A percentile compares a stretch with the other conserved stretches of the same genome.
phyloP scores from a whole-genome alignment of 2,888 invertebrate genomes.

The Koerneria pararmatus region DNA sequence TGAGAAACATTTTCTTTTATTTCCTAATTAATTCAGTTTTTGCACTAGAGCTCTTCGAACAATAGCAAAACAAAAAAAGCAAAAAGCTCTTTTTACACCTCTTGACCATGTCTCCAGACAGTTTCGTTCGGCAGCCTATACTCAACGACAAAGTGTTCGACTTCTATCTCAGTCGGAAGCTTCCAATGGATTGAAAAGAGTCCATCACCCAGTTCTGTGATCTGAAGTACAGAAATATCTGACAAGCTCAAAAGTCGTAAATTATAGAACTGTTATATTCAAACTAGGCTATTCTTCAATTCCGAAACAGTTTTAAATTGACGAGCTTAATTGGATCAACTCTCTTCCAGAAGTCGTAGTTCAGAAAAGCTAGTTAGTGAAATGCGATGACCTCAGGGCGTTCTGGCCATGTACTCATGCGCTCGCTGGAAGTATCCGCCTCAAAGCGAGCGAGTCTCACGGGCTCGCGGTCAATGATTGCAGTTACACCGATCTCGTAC shows the following conservation, averaged over 20 bases:
- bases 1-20: too few relatives aligned
- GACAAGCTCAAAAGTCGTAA: background rate
- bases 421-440: conserved; percentile 37
- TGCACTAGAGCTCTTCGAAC: too few relatives aligned
- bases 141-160: conserved; percentile 53
- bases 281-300: background rate
- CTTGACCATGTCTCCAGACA: conserved; percentile 34
- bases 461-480: conserved; percentile 58
- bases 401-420: conserved; percentile 40
- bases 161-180: conserved; percentile 33
- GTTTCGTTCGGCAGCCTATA: conserved; percentile 57
- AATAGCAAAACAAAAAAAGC: background rate
- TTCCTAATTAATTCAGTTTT: too few relatives aligned
- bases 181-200: conserved; percentile 55
- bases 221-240: background rate
- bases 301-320: too few relatives aligned
- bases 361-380: too few relatives aligned
- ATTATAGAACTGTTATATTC: background rate
- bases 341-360: too few relatives aligned
- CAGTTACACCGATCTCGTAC: conserved; percentile 56
- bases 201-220: conserved; percentile 35
- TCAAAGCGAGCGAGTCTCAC: conserved; percentile 40
- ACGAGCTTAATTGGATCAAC: too few relatives aligned
- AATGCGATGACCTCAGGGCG: conserved; percentile 40
- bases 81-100: background rate